phyloP scores from a whole-genome alignment of 2,113 vertebrate species.

The Osmerus mordax region DNA sequence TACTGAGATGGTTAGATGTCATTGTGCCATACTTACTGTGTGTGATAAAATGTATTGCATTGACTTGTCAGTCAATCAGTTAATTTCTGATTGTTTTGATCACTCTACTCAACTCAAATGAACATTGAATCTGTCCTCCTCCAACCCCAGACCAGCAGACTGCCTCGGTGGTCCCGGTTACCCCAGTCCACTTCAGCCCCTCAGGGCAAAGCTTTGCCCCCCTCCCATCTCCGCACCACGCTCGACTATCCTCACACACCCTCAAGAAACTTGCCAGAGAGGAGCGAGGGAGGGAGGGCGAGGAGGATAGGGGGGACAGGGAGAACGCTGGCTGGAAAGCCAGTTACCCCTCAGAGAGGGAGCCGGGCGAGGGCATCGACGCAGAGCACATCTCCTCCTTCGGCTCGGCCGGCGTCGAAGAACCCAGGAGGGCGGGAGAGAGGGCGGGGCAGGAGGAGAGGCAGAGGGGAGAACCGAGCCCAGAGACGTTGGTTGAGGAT shows the following conservation, averaged over 20 bases:
- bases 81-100: neutral
- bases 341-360: conserved; percentile 65
- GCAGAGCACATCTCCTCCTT: conserved; percentile 59
- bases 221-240: conserved; percentile 9
- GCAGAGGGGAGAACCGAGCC: conserved; percentile 5
- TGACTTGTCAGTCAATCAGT: neutral
- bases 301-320: conserved; percentile 13
- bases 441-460: conserved; percentile 7
- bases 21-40: too few species aligned
- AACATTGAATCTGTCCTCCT: neutral
- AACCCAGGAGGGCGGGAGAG: conserved; percentile 17
- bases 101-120: too few species aligned
- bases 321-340: conserved; percentile 9
- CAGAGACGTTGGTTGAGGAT: conserved; percentile 4
- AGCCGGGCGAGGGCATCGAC: conserved; percentile 76
- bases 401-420: conserved; percentile 43
- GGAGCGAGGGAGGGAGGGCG: conserved; percentile 30
- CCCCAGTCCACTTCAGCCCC: conserved; percentile 45
- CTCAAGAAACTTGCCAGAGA: conserved; percentile 35
- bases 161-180: conserved; percentile 22
- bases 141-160: conserved; percentile 54
- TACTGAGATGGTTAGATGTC: too few species aligned
- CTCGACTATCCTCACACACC: conserved; percentile 30
- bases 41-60: neutral
- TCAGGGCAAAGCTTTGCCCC: conserved; percentile 55